Evolutionary conservation across 1,140 invertebrate species (phyloP).

Genomic region (Drosophila virilis): DNA sequence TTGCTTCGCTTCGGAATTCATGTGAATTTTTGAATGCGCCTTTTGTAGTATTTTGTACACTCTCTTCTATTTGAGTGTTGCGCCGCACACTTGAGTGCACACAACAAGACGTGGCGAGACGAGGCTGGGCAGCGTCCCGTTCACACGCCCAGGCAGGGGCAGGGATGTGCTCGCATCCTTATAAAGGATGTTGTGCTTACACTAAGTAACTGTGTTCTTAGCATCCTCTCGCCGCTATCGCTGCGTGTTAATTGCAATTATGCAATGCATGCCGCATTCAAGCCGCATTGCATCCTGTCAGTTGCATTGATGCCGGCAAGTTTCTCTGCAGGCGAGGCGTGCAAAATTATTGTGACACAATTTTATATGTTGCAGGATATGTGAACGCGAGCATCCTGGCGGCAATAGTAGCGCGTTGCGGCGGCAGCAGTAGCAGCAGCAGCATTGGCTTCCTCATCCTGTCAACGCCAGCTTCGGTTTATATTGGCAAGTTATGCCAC

Average conservation of each 20-base stretch:
- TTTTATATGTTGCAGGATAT: slow-evolving; percentile 73
- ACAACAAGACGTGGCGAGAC: slow-evolving; percentile 7
- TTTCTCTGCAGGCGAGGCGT: slow-evolving; percentile 50
- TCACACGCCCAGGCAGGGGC: slow-evolving; percentile 30
- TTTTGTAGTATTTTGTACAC: slow-evolving; percentile 40
- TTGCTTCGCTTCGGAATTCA: slow-evolving; percentile 34
- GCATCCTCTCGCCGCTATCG: slow-evolving; percentile 19
- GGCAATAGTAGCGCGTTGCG: background rate
- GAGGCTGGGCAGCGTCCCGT: background rate
- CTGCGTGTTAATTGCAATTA: slow-evolving; percentile 79
- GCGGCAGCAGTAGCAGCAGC: background rate
- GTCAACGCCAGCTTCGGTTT: slow-evolving; percentile 15
- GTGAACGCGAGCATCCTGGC: slow-evolving; percentile 29
- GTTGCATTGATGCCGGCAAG: slow-evolving; percentile 58
- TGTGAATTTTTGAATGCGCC: slow-evolving; percentile 47
- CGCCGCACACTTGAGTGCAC: slow-evolving; percentile 48
- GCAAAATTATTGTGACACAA: slow-evolving; percentile 81
- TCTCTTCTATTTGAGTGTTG: slow-evolving; percentile 28
- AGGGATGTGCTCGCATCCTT: slow-evolving; percentile 12
- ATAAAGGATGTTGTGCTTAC: slow-evolving; percentile 58
- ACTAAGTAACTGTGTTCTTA: slow-evolving; percentile 71
- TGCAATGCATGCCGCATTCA: slow-evolving; percentile 64
- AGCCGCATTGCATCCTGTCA: slow-evolving; percentile 67
- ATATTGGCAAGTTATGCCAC: slow-evolving; percentile 64
- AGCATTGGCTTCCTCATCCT: slow-evolving; percentile 42